Conservation (phyloP, 2,113 vertebrate genomes). For the Bubalus kerabau region DNA sequence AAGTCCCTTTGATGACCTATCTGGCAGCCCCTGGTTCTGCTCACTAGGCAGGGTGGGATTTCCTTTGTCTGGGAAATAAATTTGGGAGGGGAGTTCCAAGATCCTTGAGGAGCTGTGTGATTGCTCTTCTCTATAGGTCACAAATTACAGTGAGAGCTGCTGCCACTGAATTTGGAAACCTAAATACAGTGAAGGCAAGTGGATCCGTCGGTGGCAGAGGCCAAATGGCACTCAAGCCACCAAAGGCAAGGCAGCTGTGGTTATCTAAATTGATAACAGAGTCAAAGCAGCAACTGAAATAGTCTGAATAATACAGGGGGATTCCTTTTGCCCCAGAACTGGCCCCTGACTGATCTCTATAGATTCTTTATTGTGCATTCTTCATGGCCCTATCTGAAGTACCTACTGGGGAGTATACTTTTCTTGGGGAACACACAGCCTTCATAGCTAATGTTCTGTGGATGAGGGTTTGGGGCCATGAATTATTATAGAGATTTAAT, state of each 20-base stretch:
- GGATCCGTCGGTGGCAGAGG: neutral
- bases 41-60: neutral
- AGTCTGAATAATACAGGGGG: neutral
- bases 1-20: neutral
- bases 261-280: neutral
- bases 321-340: neutral
- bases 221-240: neutral
- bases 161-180: neutral
- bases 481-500: constrained; percentile 30
- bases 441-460: constrained; percentile 5
- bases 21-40: neutral
- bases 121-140: neutral
- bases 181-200: neutral
- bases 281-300: neutral
- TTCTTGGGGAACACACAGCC: neutral
- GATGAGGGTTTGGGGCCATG: neutral
- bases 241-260: neutral
- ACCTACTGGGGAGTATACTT: neutral
- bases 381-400: neutral
- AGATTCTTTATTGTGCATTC: neutral
- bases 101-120: neutral
- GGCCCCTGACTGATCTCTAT: neutral
- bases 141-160: neutral
- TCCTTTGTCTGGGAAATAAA: constrained; percentile 13
- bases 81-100: neutral